These are phyloP conservation scores for Lepisosteus osseus DNA, from an alignment of 2,113 vertebrate species.

Conservation along the genomic window DNA sequence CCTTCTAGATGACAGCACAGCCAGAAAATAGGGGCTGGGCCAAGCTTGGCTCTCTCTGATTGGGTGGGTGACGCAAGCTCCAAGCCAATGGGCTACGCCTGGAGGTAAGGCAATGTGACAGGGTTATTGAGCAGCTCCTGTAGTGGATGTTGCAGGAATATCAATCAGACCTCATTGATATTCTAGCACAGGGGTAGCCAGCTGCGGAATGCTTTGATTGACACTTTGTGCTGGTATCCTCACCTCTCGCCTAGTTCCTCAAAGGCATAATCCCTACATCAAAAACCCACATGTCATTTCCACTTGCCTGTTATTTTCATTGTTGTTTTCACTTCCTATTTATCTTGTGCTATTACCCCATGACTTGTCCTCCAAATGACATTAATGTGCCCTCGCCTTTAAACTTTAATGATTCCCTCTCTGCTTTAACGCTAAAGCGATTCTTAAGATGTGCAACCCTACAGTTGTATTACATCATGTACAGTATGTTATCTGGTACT, in stretches of 20 bases:
- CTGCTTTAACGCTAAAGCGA: too few species aligned
- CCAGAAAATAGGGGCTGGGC: slow-evolving; percentile 1
- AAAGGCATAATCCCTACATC: slow-evolving; percentile 2
- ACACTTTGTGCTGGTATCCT: slow-evolving; percentile 7
- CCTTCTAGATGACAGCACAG: slow-evolving; percentile 4
- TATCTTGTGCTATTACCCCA: not conserved
- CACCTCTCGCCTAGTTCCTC: slow-evolving; percentile 10
- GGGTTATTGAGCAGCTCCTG: slow-evolving; percentile 6
- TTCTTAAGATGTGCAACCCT: too few species aligned
- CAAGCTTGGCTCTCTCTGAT: not conserved
- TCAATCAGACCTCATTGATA: slow-evolving; percentile 24
- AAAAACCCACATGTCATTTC: not conserved
- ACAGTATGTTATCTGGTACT: too few species aligned
- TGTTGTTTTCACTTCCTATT: not conserved
- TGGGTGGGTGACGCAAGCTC: slow-evolving; percentile 5
- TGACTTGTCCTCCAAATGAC: not conserved
- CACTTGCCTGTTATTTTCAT: not conserved
- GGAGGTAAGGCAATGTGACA: slow-evolving; percentile 4
- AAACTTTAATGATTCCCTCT: too few species aligned
- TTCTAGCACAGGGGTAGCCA: slow-evolving; percentile 13
- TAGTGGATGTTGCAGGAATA: slow-evolving; percentile 5
- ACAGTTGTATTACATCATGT: too few species aligned
- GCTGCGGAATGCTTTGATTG: slow-evolving; percentile 13
- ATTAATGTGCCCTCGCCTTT: not conserved
- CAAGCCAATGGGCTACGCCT: slow-evolving; percentile 13